These are phyloP conservation scores for Drosophila novamexicana DNA, from an alignment of 1,140 invertebrate species.

Conservation along the genomic window DNA sequence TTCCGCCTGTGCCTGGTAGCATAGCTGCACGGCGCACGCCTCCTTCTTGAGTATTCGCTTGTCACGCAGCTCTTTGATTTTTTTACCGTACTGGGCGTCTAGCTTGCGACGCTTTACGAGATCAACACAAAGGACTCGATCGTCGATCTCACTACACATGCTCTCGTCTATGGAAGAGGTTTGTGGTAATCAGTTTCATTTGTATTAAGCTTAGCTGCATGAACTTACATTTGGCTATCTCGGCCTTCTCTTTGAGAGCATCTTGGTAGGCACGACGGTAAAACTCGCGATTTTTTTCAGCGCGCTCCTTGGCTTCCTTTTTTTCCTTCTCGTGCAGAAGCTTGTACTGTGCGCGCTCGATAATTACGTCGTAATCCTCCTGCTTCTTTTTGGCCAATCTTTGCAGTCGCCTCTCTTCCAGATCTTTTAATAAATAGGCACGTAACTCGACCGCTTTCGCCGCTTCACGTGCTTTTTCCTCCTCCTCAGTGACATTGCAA, in stretches of 20 bases:
- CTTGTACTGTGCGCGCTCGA: slow-evolving; percentile 59
- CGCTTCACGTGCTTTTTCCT: slow-evolving; percentile 30
- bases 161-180: slow-evolving; percentile 29
- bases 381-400: slow-evolving; percentile 4
- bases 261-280: slow-evolving; percentile 47
- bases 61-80: background rate
- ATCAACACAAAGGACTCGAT: slow-evolving; percentile 58
- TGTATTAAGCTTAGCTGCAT: background rate
- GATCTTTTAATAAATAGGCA: slow-evolving; percentile 6
- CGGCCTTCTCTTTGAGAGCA: slow-evolving; percentile 46
- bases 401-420: slow-evolving; percentile 3
- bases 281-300: slow-evolving; percentile 26
- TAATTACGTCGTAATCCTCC: slow-evolving; percentile 17
- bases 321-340: slow-evolving; percentile 54
- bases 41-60: slow-evolving; percentile 5
- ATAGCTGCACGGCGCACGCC: slow-evolving; percentile 8
- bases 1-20: slow-evolving; percentile 7
- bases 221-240: slow-evolving; percentile 42
- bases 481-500: slow-evolving; percentile 35
- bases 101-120: slow-evolving; percentile 49
- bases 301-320: slow-evolving; percentile 21
- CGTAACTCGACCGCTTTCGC: slow-evolving; percentile 1
- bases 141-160: slow-evolving; percentile 47
- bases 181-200: background rate
- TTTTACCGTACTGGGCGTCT: slow-evolving; percentile 10